These are phyloP conservation scores for Pristionchus arcanus DNA, from an alignment of 2,888 invertebrate genomes.

Conservation along the genomic window DNA sequence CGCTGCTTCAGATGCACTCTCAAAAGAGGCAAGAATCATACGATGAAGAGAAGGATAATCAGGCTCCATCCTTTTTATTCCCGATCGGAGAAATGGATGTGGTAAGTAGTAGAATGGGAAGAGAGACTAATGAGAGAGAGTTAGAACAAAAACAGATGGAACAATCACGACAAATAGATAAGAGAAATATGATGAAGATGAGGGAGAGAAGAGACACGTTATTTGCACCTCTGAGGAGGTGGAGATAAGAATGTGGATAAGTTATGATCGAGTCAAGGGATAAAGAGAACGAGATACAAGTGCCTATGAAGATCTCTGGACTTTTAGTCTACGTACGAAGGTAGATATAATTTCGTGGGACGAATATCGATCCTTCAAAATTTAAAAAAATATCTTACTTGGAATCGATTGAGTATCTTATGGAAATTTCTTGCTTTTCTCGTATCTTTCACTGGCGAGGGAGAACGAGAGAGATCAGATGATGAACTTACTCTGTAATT, in stretches of 20 bases:
- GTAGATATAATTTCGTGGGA: neutral
- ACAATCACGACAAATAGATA: conserved; percentile 51
- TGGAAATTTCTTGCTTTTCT: conserved; percentile 50
- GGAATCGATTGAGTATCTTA: conserved; percentile 50
- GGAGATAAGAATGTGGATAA: neutral
- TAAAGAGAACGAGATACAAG: neutral
- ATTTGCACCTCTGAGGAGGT: conserved; percentile 35
- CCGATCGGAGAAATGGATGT: neutral
- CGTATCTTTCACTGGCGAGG: conserved; percentile 44
- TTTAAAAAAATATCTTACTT: neutral
- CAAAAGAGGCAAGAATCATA: conserved; percentile 38
- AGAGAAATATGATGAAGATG: conserved; percentile 5
- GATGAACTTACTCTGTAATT: conserved; percentile 3
- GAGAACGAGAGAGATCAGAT: neutral
- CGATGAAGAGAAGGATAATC: conserved; percentile 41
- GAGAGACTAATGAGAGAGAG: conserved; percentile 36
- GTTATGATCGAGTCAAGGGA: neutral
- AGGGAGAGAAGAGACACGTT: neutral
- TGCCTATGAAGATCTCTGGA: neutral
- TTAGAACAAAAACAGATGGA: conserved; percentile 29
- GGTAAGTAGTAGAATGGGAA: neutral
- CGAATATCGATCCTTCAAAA: neutral
- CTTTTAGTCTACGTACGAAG: neutral
- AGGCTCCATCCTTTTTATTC: conserved; percentile 40
- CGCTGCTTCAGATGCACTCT: conserved; percentile 47